A percentile compares a stretch with the other conserved stretches of the same genome.
phyloP scores from a whole-genome alignment of 2,797 vertebrate species.

The Myotis vivesi region DNA sequence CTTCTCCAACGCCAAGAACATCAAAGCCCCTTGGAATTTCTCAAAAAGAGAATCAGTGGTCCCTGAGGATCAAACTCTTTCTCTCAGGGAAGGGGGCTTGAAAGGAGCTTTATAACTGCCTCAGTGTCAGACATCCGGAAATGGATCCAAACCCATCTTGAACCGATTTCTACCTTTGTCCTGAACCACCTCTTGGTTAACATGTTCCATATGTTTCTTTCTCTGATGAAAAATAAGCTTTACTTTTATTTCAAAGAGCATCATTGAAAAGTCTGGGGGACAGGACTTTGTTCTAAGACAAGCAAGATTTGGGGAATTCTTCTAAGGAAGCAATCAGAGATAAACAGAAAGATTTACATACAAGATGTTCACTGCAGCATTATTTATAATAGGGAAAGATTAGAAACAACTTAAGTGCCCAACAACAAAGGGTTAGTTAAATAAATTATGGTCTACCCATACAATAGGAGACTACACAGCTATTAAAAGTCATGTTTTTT shows the following conservation, averaged over 20 bases:
- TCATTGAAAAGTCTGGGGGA: constrained; percentile 35
- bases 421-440: background rate
- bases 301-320: background rate
- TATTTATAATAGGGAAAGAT: constrained; percentile 51
- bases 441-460: background rate
- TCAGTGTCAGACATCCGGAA: constrained; percentile 45
- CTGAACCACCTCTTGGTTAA: constrained; percentile 57
- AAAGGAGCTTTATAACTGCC: background rate
- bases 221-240: constrained; percentile 49
- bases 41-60: constrained; percentile 57
- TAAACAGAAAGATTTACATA: constrained; percentile 54
- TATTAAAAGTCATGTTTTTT: background rate
- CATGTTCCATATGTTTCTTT: constrained; percentile 61
- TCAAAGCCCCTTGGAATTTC: constrained; percentile 62
- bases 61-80: constrained; percentile 11
- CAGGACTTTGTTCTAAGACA: constrained; percentile 54
- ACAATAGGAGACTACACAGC: background rate
- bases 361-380: constrained; percentile 60
- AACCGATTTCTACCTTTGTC: constrained; percentile 72
- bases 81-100: background rate
- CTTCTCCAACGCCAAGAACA: background rate
- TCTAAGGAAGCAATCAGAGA: constrained; percentile 56
- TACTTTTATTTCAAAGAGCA: constrained; percentile 68
- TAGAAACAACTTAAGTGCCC: background rate
- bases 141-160: constrained; percentile 70